Evolutionary conservation across 2,113 vertebrate species (phyloP), one percentile per base, ranked within the genome.

Genomic region (Mixornis gularis): DNA sequence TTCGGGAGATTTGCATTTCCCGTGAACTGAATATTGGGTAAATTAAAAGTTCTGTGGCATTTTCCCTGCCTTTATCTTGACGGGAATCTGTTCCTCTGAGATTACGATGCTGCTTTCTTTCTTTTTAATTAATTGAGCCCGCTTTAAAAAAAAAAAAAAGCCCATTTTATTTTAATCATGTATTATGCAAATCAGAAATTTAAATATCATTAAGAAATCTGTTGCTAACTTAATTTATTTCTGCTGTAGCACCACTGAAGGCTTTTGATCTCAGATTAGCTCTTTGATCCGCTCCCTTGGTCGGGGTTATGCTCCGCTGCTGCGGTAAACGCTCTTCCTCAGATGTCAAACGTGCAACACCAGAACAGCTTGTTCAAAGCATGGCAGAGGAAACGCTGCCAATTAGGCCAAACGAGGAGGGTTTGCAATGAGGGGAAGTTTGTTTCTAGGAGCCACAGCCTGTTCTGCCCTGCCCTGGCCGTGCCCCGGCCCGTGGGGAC

Each of bases 181-280:
- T 80, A 56, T 89, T 93, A 95, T 96, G 96, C 93, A 96, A 96
- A 97, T 96, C 34, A 89, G 78, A 85, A 94, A 91, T 93, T 85
- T 94, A 94, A 95, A 95, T 96, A 94, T 92, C 92, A 89, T 82
- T 83, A 93, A 80, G 92, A 48, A 95, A 96, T 95, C 89, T 92
- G 93, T 89, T 92, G 95, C 91, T 93, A 85, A 66, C 71, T 85
- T 90, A 93, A 96, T 95, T 96, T 89, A 25, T 92, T 85, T 84
- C 92, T 84, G 86, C 93, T 95, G 93, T 69, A 83, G 85, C 82
- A 11, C 43, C 79, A 85, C 46, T 56, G 85, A 85, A 69, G 85
- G 91, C 51, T 92, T 96, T 96, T 97, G 95, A 97, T 96, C 94
- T 93, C 44, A 82, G 79, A 91, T 95, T 88, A 93, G 87, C 2